Evolutionary conservation across 35 echinoderm and acorn worm genomes (phyloP).

Genomic region (Ophiothrix spiculata): DNA sequence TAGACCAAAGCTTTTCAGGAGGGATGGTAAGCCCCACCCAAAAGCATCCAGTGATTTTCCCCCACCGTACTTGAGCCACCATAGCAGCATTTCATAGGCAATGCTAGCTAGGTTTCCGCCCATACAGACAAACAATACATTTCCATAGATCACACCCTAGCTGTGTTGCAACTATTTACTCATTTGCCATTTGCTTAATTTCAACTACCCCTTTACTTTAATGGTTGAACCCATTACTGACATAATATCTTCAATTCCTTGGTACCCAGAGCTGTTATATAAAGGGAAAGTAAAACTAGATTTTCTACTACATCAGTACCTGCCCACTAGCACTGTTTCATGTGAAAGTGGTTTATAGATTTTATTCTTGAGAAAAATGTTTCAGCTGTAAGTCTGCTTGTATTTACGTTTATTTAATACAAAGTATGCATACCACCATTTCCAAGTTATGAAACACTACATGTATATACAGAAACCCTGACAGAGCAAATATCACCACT

Average conservation of each 20-base stretch:
- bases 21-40: not conserved
- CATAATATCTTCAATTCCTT: too few relatives aligned
- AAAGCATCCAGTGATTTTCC: constrained; percentile 18
- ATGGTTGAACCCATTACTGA: not conserved
- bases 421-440: too few relatives aligned
- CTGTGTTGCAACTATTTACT: not conserved
- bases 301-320: not conserved
- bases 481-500: too few relatives aligned
- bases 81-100: not conserved
- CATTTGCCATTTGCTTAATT: not conserved
- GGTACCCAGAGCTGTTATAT: too few relatives aligned
- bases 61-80: not conserved
- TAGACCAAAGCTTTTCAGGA: not conserved
- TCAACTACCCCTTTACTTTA: not conserved
- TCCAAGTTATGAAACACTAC: too few relatives aligned
- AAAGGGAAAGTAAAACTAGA: not conserved
- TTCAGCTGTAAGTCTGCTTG: not conserved
- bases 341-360: not conserved
- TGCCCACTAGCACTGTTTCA: not conserved
- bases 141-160: not conserved
- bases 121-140: not conserved
- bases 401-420: too few relatives aligned
- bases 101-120: not conserved
- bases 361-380: not conserved
- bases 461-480: too few relatives aligned